Evolutionary conservation across 2,888 invertebrate species (phyloP), one percentile per base, ranked within the genome.

Genomic region (Crepidodera aurea): DNA sequence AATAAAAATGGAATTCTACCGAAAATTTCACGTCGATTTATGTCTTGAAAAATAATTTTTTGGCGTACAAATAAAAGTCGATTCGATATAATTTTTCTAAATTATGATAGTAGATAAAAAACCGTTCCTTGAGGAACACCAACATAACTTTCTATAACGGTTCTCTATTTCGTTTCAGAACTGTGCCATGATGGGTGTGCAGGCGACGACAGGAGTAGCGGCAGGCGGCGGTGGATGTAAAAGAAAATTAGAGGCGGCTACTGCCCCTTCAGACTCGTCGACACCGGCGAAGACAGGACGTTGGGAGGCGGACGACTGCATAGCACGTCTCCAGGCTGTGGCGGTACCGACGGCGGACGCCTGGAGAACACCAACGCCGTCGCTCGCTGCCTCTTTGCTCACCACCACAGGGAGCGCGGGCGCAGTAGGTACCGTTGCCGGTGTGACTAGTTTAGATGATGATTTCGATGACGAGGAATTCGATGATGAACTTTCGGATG

Each of bases 161-260:
- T 22, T 22, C 13, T 50, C 2, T 48, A 54, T 48, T 61, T 67
- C 57, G 39, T 73, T 79, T 1, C 81, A 84, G 84, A 84, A 84
- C 81, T 85, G 85, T 86, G 87, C 87, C 85, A 87, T 88, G 86
- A 89, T 88, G 88, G 88, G 88, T 87, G 85, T 89, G 83, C 88
- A 89, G 85, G 87, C 87, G 79, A 86, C 88, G 81, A 86, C 88
- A 82, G 86, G 86, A 77, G 70, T 69, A 67, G 71, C 69, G 56
- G 72, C 64, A 40, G 42, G 57, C 13, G 51, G 48, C 25, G 56
- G 51, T 5, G 58, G 58, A 44, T 44, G 68, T 86, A 89, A 87
- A 86, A 87, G 82, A 86, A 88, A 83, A 83, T 86, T 79, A 85
- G 88, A 82, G 77, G 78, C 71, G 75, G 78, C 69, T 53, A 75